A percentile compares a stretch with the other conserved stretches of the same genome.
Conservation (phyloP, 2,888 invertebrate genomes). For the Bombyx huttoni region DNA sequence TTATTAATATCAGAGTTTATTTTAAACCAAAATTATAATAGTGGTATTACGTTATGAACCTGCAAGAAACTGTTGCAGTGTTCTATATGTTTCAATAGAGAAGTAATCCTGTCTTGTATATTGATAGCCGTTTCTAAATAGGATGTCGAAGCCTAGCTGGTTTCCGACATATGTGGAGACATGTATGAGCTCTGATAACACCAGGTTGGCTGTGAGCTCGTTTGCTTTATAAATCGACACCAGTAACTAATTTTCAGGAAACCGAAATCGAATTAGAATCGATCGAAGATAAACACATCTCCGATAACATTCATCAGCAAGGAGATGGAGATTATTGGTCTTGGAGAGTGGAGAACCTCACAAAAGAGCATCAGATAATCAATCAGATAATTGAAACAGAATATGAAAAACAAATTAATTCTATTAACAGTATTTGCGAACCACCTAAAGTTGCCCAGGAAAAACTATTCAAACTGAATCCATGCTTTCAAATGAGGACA, state of each 20-base stretch:
- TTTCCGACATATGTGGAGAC: too few species aligned
- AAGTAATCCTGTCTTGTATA: too few species aligned
- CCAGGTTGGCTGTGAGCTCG: too few species aligned
- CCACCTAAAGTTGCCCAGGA: conserved; percentile 31
- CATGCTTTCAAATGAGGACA: conserved; percentile 46
- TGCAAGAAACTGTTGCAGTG: too few species aligned
- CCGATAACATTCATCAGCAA: conserved; percentile 14
- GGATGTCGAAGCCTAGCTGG: too few species aligned
- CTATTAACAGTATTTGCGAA: conserved; percentile 30
- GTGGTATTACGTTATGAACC: too few species aligned
- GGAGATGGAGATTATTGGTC: conserved; percentile 48
- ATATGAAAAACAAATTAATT: conserved; percentile 48
- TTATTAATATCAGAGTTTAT: too few species aligned
- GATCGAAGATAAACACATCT: not conserved
- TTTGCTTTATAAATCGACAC: too few species aligned
- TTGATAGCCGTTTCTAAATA: too few species aligned
- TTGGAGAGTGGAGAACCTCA: conserved; percentile 44
- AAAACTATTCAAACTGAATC: conserved; percentile 42
- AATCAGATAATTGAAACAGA: conserved; percentile 54
- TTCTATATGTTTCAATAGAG: too few species aligned
- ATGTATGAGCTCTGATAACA: too few species aligned
- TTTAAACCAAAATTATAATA: too few species aligned
- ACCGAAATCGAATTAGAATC: conserved; percentile 23
- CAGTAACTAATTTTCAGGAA: conserved; percentile 21
- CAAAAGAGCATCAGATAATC: conserved; percentile 51